Evolutionary conservation across 2,113 vertebrate genomes (phyloP).

Genomic region (zebrafish (Danio rerio)): DNA sequence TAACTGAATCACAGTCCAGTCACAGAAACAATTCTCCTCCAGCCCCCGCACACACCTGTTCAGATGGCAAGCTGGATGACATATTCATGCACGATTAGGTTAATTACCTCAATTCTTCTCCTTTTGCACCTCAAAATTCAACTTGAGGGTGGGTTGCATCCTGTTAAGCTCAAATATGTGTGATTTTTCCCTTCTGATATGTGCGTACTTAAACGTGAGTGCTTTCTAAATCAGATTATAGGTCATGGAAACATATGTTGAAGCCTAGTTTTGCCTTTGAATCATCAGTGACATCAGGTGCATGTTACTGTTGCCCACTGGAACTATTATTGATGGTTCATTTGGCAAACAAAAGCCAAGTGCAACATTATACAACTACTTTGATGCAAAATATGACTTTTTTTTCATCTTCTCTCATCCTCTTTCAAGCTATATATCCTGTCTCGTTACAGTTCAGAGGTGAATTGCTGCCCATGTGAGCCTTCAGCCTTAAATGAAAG

Average conservation of each 20-base stretch:
- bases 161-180: conserved; percentile 30
- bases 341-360: background rate
- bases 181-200: conserved; percentile 17
- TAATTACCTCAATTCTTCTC: conserved; percentile 40
- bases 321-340: conserved; percentile 2
- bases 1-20: background rate
- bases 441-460: conserved; percentile 31
- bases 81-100: background rate
- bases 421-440: background rate
- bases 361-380: background rate
- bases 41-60: background rate
- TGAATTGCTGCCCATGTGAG: background rate
- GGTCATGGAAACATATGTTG: background rate
- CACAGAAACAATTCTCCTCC: background rate
- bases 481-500: conserved; percentile 18
- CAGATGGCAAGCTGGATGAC: background rate
- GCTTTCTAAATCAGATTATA: conserved; percentile 4
- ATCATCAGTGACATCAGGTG: conserved; percentile 25
- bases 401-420: background rate
- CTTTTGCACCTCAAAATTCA: conserved; percentile 39
- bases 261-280: background rate
- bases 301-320: background rate
- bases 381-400: background rate
- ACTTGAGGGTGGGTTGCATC: conserved; percentile 18
- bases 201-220: background rate